Base-by-base conservation (phyloP, 2,888 invertebrate species). In the Platycheirus rosarum region DNA sequence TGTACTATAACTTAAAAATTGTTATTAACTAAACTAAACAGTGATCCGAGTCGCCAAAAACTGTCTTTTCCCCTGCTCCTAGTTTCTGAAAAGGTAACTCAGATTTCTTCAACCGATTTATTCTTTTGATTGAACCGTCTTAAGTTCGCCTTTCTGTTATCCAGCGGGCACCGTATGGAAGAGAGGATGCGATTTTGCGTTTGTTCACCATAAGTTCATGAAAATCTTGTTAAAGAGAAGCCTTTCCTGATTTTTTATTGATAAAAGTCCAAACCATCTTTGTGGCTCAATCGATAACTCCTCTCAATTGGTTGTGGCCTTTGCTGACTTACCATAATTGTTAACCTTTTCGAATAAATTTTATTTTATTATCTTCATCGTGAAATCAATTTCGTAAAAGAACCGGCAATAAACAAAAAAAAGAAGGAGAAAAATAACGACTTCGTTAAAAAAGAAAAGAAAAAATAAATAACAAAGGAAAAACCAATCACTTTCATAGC, bases 331-430 rank as follows among this genome's bases (percentile, higher is more conserved):
- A 29, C 60, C 60, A 60, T 60, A 60, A 60, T 60, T 60, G 60
- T 60, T 44, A 44, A 60, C 60, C 60, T 60, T 60, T 60, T 60
- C 60, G 29, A 44, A 74, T 60, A 77, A 71, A 57, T 35, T 65
- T 13, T 46, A 23, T 14, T 60, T 69, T 49, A 60, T 69, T 69
- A 51, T 63, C 74, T 73, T 26, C 14, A 32, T 65, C 69, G 60
- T 35, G 48, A 71, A 76, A 75, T 76, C 70, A 75, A 75, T 80
- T 66, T 68, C 32, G 5, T 16, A 40, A 69, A 44, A 75, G 53
- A 14, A 18, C 37, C 51, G 2, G n/a, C 42, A 66, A 74, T 69
- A 69, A 69, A 69, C 63, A 23, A 69, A 65, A n/a, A n/a, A n/a
- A n/a, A n/a, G n/a, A n/a, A n/a, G n/a, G n/a, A n/a, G n/a, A n/a